A percentile compares a stretch with the other conserved stretches of the same genome.
phyloP scores from a whole-genome alignment of 2,113 vertebrate genomes.

The Choloepus hoffmanni region DNA sequence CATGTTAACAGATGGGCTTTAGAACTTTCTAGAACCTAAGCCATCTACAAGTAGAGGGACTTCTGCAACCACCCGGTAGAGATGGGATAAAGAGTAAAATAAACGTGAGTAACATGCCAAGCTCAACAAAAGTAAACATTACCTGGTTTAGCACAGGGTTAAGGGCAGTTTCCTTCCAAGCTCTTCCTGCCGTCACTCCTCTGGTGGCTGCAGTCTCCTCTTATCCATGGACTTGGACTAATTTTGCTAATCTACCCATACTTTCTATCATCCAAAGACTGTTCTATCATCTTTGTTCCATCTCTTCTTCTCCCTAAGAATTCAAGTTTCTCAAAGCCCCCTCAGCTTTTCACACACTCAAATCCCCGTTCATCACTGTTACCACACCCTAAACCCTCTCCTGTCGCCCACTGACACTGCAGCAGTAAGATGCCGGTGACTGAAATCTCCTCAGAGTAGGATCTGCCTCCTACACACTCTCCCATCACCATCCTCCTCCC shows the following conservation, averaged over 20 bases:
- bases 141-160: not conserved
- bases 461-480: accelerated
- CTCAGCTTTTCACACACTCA: not conserved
- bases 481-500: not conserved
- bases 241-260: not conserved
- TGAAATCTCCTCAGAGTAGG: not conserved
- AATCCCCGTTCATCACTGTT: not conserved
- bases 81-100: not conserved
- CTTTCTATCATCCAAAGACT: not conserved
- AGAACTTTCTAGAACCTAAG: not conserved
- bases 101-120: accelerated
- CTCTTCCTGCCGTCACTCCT: not conserved
- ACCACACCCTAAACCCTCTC: not conserved
- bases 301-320: not conserved
- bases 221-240: too few species aligned
- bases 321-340: not conserved
- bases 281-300: not conserved
- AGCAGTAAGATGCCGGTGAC: not conserved
- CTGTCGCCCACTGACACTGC: not conserved
- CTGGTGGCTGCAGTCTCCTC: accelerated
- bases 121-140: not conserved
- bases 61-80: not conserved
- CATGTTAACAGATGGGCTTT: too few species aligned
- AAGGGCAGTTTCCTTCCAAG: too few species aligned
- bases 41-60: not conserved